Conservation (phyloP, 2,888 invertebrate species). For the Mesorhabditis spiculigera region DNA sequence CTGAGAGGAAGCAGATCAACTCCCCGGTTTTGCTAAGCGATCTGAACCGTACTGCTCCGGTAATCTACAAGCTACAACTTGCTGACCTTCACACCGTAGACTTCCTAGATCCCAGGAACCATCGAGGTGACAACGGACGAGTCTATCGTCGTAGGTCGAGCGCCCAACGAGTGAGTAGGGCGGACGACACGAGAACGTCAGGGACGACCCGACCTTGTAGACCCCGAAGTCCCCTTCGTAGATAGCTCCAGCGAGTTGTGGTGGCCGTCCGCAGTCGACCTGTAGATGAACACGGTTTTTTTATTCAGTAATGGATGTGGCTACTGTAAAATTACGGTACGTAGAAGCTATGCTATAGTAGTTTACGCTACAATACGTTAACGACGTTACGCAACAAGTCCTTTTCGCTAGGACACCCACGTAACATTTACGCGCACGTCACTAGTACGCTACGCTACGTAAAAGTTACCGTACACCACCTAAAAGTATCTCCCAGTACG, state of each 20-base stretch:
- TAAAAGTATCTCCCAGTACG: neutral
- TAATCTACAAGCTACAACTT: neutral
- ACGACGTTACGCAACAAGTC: too few relatives aligned
- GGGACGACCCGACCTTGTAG: constrained; percentile 73
- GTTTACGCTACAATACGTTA: too few relatives aligned
- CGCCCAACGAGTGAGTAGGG: constrained; percentile 90
- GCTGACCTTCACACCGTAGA: constrained; percentile 77
- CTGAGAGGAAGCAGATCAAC: too few relatives aligned
- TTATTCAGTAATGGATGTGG: too few relatives aligned
- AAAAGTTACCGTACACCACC: neutral
- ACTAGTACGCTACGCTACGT: neutral
- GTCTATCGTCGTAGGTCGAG: constrained; percentile 83
- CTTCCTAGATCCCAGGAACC: constrained; percentile 97
- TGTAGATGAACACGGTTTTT: constrained; percentile 60
- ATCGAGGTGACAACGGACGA: constrained; percentile 82
- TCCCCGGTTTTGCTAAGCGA: too few relatives aligned
- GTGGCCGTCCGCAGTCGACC: constrained; percentile 84
- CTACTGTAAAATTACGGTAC: too few relatives aligned
- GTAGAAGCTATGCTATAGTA: too few relatives aligned
- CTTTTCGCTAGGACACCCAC: too few relatives aligned
- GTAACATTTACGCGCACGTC: too few relatives aligned
- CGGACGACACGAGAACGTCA: constrained; percentile 86
- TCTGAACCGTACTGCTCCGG: too few relatives aligned
- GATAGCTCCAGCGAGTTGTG: constrained; percentile 86
- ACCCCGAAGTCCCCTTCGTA: constrained; percentile 72